These are phyloP conservation scores for Pelecanoides urinatrix DNA, from an alignment of 2,113 vertebrate species.

Conservation along the genomic window DNA sequence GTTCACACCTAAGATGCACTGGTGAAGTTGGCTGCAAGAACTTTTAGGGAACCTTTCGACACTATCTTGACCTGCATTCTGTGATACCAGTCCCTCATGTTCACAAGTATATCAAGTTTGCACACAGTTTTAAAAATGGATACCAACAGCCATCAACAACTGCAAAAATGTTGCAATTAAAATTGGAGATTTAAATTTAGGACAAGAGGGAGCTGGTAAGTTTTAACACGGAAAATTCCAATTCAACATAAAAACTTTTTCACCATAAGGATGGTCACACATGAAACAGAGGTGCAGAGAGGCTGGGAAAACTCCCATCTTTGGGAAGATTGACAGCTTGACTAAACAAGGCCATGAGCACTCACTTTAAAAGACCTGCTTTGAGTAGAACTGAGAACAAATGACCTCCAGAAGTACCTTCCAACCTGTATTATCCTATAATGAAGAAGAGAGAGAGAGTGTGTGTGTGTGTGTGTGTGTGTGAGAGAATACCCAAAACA, in stretches of 20 bases:
- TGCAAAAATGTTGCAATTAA: neutral
- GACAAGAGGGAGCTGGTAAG: neutral
- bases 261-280: neutral
- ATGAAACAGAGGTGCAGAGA: neutral
- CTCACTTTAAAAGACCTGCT: neutral
- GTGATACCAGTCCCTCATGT: neutral
- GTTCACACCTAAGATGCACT: neutral
- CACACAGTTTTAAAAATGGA: neutral
- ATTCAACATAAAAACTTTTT: neutral
- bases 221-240: neutral
- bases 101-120: neutral
- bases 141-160: neutral
- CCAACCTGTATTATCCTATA: neutral
- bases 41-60: neutral
- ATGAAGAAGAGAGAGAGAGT: too few relatives aligned
- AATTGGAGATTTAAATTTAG: neutral
- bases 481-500: neutral
- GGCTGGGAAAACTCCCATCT: neutral
- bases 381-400: neutral
- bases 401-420: neutral
- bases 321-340: fast-evolving
- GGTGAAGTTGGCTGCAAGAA: neutral
- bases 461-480: neutral
- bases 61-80: neutral
- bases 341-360: neutral